These are phyloP conservation scores for Clinocottus analis DNA, from an alignment of 2,113 vertebrate species.

Conservation along the genomic window DNA sequence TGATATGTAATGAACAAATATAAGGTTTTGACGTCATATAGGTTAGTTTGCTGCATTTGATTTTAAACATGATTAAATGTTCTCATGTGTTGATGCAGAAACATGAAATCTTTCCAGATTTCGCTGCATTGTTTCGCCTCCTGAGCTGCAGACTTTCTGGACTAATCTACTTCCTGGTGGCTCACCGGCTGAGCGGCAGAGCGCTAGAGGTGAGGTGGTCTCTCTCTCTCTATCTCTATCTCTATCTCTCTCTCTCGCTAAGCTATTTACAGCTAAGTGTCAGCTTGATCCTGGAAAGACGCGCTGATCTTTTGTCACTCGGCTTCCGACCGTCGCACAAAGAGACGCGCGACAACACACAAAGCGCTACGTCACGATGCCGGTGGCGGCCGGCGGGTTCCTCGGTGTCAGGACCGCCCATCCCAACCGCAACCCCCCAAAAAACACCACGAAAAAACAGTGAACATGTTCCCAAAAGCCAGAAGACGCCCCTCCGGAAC, in stretches of 20 bases:
- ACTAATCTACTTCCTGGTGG: constrained; percentile 55
- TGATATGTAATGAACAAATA: too few relatives aligned
- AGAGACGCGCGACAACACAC: constrained; percentile 11
- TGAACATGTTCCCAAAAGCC: constrained; percentile 15
- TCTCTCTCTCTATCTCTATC: constrained; percentile 4
- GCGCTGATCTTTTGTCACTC: constrained; percentile 47
- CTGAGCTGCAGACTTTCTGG: constrained; percentile 38
- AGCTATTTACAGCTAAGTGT: constrained; percentile 40
- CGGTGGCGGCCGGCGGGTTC: not conserved
- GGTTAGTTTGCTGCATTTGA: too few relatives aligned
- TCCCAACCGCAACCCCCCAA: constrained; percentile 16
- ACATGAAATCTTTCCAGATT: not conserved
- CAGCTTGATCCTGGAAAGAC: constrained; percentile 29
- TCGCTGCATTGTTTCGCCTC: constrained; percentile 26
- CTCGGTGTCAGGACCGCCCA: constrained; percentile 8
- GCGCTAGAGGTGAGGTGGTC: constrained; percentile 30
- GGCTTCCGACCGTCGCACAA: not conserved
- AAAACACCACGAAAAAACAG: constrained; percentile 1
- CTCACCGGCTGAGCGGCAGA: constrained; percentile 13
- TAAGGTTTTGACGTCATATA: too few relatives aligned
- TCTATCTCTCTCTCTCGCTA: constrained; percentile 12
- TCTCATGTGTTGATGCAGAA: too few relatives aligned
- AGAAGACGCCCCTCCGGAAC: not conserved
- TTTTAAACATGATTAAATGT: too few relatives aligned
- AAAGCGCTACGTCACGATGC: not conserved